Conservation (phyloP, 2,113 vertebrate genomes). For the Lynx canadensis region DNA sequence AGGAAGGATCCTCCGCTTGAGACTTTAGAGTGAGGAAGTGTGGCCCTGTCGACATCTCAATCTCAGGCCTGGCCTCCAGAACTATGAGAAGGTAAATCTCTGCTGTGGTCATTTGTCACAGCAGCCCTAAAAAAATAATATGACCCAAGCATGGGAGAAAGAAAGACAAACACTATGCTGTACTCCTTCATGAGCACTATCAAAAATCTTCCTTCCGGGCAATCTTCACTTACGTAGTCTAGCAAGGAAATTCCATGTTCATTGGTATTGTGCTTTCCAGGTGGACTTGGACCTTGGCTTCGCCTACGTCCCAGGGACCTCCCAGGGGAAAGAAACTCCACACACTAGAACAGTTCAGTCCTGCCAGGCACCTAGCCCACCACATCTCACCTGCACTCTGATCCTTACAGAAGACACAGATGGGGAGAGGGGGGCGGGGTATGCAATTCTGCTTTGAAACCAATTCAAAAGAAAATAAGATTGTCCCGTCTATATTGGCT, state of each 20-base stretch:
- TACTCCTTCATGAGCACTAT: not conserved
- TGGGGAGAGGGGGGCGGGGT: not conserved
- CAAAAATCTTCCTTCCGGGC: not conserved
- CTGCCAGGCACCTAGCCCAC: not conserved
- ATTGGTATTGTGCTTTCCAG: not conserved
- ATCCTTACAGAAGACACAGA: not conserved
- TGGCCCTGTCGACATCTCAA: not conserved
- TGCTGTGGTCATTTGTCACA: not conserved
- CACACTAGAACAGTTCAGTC: not conserved
- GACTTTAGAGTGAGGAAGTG: not conserved
- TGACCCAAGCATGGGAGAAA: not conserved
- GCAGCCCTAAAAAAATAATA: not conserved
- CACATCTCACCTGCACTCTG: not conserved
- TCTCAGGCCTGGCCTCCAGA: not conserved
- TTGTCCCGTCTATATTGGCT: not conserved
- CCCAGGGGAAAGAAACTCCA: not conserved
- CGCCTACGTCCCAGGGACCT: not conserved
- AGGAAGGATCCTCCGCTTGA: not conserved
- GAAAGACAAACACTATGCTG: not conserved
- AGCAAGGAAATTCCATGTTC: not conserved
- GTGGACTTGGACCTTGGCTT: not conserved
- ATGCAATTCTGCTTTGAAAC: slow-evolving; percentile 9
- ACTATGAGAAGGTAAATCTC: not conserved
- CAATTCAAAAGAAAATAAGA: not conserved
- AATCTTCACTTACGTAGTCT: not conserved